These are phyloP conservation scores for Centropyge bicolor DNA, from an alignment of 2,797 vertebrate species.

Conservation along the genomic window DNA sequence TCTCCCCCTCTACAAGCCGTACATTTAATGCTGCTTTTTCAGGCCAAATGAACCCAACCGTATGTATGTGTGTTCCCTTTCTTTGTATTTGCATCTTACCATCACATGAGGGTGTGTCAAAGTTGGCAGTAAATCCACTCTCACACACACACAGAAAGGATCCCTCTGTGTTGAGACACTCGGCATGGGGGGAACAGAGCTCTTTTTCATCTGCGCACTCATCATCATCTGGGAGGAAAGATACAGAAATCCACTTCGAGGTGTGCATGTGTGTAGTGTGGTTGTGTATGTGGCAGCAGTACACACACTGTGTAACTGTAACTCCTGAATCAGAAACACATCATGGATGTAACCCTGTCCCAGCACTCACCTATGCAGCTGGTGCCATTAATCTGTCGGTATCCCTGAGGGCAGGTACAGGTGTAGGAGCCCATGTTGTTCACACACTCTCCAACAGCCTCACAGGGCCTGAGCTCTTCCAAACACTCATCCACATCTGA, in stretches of 20 bases:
- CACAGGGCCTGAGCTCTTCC: constrained; percentile 85
- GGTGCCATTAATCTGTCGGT: constrained; percentile 86
- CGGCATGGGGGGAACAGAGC: constrained; percentile 88
- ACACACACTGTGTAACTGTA: not conserved
- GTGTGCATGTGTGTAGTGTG: not conserved
- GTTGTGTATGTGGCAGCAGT: not conserved
- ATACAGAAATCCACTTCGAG: constrained; percentile 13
- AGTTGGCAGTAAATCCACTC: constrained; percentile 88
- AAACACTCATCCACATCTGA: constrained; percentile 96
- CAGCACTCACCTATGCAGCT: constrained; percentile 89
- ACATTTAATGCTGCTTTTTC: no score
- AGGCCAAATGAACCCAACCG: no score
- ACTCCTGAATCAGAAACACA: not conserved
- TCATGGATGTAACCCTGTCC: not conserved
- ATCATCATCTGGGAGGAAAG: constrained; percentile 88
- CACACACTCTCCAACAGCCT: constrained; percentile 87
- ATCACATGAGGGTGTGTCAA: constrained; percentile 86
- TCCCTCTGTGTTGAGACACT: constrained; percentile 93
- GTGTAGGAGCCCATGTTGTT: constrained; percentile 94
- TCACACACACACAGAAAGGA: constrained; percentile 93
- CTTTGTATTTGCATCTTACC: constrained; percentile 82
- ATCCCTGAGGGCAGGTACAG: constrained; percentile 91
- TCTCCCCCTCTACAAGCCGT: no score
- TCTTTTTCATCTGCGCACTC: constrained; percentile 91
- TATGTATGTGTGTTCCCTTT: not conserved